A percentile compares a stretch with the other conserved stretches of the same genome.
Conservation (phyloP, 2,113 vertebrate species). For the Atractosteus spatula region DNA sequence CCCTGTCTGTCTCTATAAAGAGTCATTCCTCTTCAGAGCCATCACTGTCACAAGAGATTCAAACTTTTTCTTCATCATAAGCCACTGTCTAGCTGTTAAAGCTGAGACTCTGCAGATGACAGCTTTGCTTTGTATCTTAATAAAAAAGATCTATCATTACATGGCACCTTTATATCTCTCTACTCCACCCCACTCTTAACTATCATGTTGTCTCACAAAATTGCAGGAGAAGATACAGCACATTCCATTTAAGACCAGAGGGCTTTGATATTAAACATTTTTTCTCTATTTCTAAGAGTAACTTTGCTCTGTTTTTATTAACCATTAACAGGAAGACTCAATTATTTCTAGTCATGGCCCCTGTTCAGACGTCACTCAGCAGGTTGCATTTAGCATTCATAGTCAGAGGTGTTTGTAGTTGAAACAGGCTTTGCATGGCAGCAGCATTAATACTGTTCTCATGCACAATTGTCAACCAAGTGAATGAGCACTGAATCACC, state of each 20-base stretch:
- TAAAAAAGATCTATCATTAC: not conserved
- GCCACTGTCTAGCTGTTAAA: not conserved
- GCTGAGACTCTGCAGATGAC: not conserved
- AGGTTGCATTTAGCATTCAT: not conserved
- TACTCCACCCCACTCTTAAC: not conserved
- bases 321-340: not conserved
- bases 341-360: not conserved
- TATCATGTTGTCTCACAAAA: not conserved
- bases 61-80: not conserved
- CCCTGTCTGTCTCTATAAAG: not conserved
- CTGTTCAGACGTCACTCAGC: not conserved
- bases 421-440: not conserved
- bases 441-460: conserved; percentile 12
- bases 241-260: conserved; percentile 7
- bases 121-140: not conserved
- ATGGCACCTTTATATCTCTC: not conserved
- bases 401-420: not conserved
- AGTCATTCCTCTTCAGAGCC: not conserved
- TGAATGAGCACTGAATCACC: not conserved
- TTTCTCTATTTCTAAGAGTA: not conserved
- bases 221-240: not conserved
- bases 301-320: not conserved
- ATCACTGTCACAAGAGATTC: not conserved
- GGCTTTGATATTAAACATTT: conserved; percentile 2
- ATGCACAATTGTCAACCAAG: not conserved